These are phyloP conservation scores for Coregonus sp. DNA, from an alignment of 2,797 vertebrate species.

Conservation along the genomic window DNA sequence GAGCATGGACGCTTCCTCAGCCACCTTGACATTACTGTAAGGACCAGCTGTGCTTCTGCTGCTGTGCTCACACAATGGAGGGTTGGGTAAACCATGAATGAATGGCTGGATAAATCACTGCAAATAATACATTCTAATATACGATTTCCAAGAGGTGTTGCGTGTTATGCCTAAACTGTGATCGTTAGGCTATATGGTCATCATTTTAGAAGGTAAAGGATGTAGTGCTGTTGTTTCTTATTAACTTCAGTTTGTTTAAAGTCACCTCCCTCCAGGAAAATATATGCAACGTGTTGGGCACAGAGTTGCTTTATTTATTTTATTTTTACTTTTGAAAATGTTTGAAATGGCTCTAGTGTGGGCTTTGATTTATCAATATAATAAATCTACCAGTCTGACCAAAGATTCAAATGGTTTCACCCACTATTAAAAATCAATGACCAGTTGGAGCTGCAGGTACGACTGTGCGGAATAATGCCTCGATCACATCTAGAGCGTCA, in stretches of 20 bases:
- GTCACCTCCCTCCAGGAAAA: no score
- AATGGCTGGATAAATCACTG: conserved; percentile 15
- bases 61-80: conserved; percentile 2
- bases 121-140: neutral
- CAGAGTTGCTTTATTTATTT: no score
- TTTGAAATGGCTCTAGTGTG: no score
- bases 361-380: neutral
- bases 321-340: no score
- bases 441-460: conserved; percentile 1
- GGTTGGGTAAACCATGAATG: neutral
- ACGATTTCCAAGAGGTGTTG: no score
- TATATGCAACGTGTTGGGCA: no score
- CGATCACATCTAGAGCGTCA: no score
- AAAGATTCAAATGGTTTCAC: neutral
- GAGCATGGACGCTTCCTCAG: conserved; percentile 16
- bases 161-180: no score
- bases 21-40: conserved; percentile 22
- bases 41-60: conserved; percentile 21
- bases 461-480: neutral
- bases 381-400: neutral
- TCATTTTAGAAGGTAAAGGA: no score
- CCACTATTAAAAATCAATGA: neutral
- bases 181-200: no score
- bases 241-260: no score
- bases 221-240: no score